phyloP scores from a whole-genome alignment of 2,113 vertebrate species.

The Grantiella picta region DNA sequence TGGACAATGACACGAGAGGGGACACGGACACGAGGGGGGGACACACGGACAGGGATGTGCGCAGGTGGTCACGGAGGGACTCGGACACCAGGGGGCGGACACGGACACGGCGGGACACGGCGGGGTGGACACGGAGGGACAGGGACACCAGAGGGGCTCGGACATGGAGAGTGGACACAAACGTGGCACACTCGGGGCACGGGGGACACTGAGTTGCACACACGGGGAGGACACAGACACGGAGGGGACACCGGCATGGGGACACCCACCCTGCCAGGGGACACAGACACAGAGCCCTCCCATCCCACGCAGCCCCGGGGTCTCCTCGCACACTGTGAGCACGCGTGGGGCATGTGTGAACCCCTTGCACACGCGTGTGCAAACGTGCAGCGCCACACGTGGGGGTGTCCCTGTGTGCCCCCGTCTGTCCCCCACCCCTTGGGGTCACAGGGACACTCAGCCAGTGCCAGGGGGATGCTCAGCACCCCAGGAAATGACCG shows the following conservation, averaged over 20 bases:
- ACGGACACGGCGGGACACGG: neutral
- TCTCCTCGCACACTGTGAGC: neutral
- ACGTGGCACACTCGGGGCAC: neutral
- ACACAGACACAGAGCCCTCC: neutral
- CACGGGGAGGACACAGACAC: neutral
- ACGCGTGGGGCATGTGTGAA: neutral
- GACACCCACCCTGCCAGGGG: neutral
- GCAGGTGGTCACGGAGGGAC: neutral
- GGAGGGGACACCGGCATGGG: neutral
- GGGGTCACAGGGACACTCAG: neutral
- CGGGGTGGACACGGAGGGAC: neutral
- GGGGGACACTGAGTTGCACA: neutral
- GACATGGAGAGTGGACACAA: neutral
- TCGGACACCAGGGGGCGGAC: neutral
- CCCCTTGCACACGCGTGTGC: neutral
- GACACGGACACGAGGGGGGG: neutral
- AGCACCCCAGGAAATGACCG: no score
- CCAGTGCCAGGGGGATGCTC: neutral
- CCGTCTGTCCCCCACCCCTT: rapidly evolving
- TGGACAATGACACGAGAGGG: neutral
- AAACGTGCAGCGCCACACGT: neutral
- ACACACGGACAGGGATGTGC: neutral
- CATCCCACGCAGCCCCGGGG: neutral
- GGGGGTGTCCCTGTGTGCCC: neutral
- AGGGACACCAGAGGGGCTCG: neutral